Conservation (phyloP, 1,140 invertebrate species). For the Chlorops oryzae region DNA sequence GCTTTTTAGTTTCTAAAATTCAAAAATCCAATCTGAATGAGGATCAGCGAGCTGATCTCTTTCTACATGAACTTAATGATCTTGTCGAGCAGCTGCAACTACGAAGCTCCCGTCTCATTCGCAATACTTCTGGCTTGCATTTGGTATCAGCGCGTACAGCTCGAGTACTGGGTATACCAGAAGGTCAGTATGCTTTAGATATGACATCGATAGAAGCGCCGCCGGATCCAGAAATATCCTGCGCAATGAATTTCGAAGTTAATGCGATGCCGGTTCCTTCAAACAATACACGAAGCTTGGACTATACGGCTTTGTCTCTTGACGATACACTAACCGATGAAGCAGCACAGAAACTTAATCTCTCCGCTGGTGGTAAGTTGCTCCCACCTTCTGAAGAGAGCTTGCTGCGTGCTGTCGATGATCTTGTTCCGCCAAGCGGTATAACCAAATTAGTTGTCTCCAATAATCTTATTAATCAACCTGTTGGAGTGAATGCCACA, state of each 20-base stretch:
- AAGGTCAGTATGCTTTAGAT: constrained; percentile 43
- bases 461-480: no score
- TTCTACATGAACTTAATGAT: constrained; percentile 38
- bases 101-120: constrained; percentile 38
- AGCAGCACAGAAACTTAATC: constrained; percentile 40
- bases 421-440: constrained; percentile 18
- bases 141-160: constrained; percentile 34
- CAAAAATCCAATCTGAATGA: constrained; percentile 35
- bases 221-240: constrained; percentile 1
- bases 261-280: not conserved
- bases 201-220: constrained; percentile 32
- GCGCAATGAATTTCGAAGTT: not conserved
- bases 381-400: constrained; percentile 43
- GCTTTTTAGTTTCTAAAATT: constrained; percentile 30
- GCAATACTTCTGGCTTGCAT: constrained; percentile 41
- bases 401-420: constrained; percentile 35
- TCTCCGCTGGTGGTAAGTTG: constrained; percentile 39
- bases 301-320: constrained; percentile 29
- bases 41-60: constrained; percentile 42
- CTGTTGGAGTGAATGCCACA: no score
- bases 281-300: constrained; percentile 8
- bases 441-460: constrained; percentile 6
- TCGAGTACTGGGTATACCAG: constrained; percentile 38
- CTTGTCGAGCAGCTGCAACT: constrained; percentile 40
- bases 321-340: constrained; percentile 43